Base-by-base conservation (phyloP, 2,888 invertebrate species). In the Blomia tropicalis region DNA sequence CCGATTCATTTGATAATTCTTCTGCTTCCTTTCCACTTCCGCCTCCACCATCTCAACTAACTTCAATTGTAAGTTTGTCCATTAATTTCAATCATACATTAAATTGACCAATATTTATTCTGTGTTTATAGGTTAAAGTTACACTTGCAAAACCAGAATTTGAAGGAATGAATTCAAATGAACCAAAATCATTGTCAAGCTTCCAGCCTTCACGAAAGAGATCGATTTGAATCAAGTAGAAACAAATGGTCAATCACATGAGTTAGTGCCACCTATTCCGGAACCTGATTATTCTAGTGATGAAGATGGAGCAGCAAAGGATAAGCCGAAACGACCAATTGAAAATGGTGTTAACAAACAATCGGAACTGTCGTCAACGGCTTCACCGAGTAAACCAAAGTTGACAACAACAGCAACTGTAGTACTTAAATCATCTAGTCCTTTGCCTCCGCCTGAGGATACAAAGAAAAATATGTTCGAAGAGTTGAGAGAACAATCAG, bases 221-320 rank as follows among this genome's bases (percentile, higher is more conserved):
- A 11, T 23, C 30, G 23, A 54, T 23, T 14, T 4, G 7, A 36
- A 36, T 17, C 36, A 36, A 23, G 23, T 19, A 31, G 36, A 56
- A 17, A 17, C 14, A 7, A 4, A 30, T 17, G 25, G 36, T 4
- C 59, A 63, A n/a, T n/a, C n/a, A n/a, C n/a, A n/a, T n/a, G n/a
- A n/a, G n/a, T n/a, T n/a, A 59, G 11, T 65, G 1, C 84, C 89
- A 7, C 85, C 87, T n/a, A 89, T 89, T 69, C 89, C 89, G 0
- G 89, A 89, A 71, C 89, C 89, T 0, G 89, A 89, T 74, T 89
- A 89, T 76, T 87, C 87, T 73, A 81, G 87, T 75, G 85, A 85
- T 0, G 88, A 87, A 70, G 84, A 82, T 64, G 84, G 84, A 66
- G 51, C 14, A 11, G 27, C 14, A 27, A 56, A 56, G 31, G 29